A percentile compares a stretch with the other conserved stretches of the same genome.
phyloP scores from a whole-genome alignment of 2,113 vertebrate species.

The Zosterops lateralis region DNA sequence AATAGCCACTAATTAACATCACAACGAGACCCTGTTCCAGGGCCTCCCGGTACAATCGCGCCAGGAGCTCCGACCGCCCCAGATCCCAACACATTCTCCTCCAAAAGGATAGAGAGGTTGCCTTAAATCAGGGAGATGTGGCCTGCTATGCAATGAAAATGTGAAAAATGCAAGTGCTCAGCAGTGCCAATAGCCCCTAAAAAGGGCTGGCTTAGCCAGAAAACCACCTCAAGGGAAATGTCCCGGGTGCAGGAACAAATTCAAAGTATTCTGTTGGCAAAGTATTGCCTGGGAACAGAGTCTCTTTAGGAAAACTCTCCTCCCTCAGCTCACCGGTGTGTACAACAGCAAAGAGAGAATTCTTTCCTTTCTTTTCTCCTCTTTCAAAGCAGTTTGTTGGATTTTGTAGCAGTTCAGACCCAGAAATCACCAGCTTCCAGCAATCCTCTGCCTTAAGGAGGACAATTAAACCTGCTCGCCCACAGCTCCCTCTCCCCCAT shows the following conservation, averaged over 20 bases:
- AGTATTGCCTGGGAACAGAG: neutral
- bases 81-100: neutral
- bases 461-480: neutral
- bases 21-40: neutral
- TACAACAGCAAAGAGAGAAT: neutral
- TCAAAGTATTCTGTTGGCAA: neutral
- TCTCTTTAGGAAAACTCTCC: neutral
- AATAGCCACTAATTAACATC: constrained; percentile 47
- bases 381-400: neutral
- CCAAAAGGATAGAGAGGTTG: neutral
- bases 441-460: neutral
- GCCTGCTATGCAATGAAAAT: neutral
- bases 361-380: neutral
- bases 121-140: neutral
- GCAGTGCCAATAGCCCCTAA: neutral
- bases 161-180: neutral
- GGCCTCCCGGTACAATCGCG: neutral
- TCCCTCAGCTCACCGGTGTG: neutral
- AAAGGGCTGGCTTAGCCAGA: neutral
- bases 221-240: neutral
- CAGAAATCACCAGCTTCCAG: neutral
- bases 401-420: neutral
- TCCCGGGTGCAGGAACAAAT: neutral
- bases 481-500: neutral
- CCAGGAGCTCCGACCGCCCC: neutral